Evolutionary conservation across 1,140 invertebrate genomes (phyloP), one percentile per base, ranked within the genome.

Genomic region (Drosophila truncata): DNA sequence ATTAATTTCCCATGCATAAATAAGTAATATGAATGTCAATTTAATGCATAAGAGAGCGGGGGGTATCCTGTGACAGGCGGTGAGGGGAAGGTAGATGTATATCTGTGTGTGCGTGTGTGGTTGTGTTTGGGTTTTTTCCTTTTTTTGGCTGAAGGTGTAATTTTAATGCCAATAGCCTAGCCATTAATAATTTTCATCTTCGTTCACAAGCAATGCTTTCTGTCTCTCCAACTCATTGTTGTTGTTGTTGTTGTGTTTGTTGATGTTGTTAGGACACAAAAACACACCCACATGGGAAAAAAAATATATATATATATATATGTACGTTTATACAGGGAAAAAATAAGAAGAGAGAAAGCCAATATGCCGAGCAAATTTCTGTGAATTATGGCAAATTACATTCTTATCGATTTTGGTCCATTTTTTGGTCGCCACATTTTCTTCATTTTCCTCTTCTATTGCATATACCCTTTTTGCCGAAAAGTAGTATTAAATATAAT

Each of bases 331-430:
- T 50, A 29, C 5, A 4, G 11, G 13, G 4, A 35, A 52, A 62
- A 71, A 66, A 67, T 44, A 39, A 20, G 29, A 83, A 52, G 31
- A 64, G 52, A 27, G 33, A 83, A 88, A 88, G 85, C 84, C 84
- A 88, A 88, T 88, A 88, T 88, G 61, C 81, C 81, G 74, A 90
- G 69, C 85, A 88, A 90, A 88, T 88, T 88, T 88, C 85, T 85
- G 81, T 88, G 85, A 88, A 88, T 88, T 88, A 88, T 88, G 85
- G 85, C 85, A 88, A 88, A 88, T 88, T 90, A 88, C 85, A 88
- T 88, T 88, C 85, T 85, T 88, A 88, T 88, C 85, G 85, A 90
- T 88, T 78, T 78, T 90, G 85, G 85, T 90, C 81, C 84, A 88
- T 80, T 88, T 88, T 88, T 84, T 76, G 52, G 62, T 58, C 52